Base-by-base conservation (phyloP, 2,113 vertebrate species). In the Leptodactylus fuscus region DNA sequence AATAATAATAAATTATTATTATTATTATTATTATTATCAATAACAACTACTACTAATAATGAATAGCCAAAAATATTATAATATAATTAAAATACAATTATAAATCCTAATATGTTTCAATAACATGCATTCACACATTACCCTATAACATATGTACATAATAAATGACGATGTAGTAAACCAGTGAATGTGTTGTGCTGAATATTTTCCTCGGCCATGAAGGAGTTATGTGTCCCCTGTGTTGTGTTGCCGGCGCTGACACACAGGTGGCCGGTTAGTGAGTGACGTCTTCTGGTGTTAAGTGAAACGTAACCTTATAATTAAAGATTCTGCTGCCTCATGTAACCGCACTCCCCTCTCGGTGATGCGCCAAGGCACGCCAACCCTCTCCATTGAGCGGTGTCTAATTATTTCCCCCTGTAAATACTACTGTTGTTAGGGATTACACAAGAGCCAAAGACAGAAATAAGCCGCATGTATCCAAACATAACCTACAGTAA, bases 401-500 rank as follows among this genome's bases (percentile, higher is more conserved):
- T n/a, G 46, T 11, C 46, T 48, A 48, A 81, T 20, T 71, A 13
- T 65, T 76, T 83, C 62, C 55, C 32, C 24, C 71, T 65, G 82
- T 75, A 84, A 84, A 77, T 65, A 75, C 34, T 58, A 62, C 53
- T 38, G 82, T 83, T 76, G 82, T 83, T 65, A 83, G 18, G 82
- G 24, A 51, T 62, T 75, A 75, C 53, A 55, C 71, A 75, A 48
- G 24, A 74, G 82, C 87, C 87, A 87, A 91, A 90, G 82, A 88
- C 84, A 90, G 87, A 34, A 81, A n/a, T 85, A 85, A 88, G 84
- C 3, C 27, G 87, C 81, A 65, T 48, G 77, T 76, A 89, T 91
- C 92, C 91, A 94, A 93, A 92, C 88, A 89, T 90, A 91, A 82
- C 34, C 78, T 5, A 76, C 81, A 83, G 44, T 85, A 85, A 44